These are phyloP conservation scores for Halisarca cf. caerulea DNA, from an alignment of 37 sponge, comb jelly and placozoan species.

Conservation along the genomic window DNA sequence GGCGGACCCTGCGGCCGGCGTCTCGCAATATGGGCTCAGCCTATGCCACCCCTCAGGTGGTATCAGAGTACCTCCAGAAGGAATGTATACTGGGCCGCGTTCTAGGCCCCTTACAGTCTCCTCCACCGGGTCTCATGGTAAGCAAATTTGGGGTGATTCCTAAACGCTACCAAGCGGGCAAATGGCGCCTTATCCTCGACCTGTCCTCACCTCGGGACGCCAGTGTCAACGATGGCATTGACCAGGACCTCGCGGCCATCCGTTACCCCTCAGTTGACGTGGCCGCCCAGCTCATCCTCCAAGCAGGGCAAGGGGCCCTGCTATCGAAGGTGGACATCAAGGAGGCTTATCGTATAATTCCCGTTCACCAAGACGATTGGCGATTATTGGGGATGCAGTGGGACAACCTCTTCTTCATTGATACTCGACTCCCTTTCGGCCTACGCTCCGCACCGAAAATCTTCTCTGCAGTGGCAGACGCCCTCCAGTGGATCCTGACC, in stretches of 20 bases:
- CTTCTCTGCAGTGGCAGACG: constrained; percentile 30
- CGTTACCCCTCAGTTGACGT: too few relatives aligned
- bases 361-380: constrained; percentile 42
- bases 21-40: background rate
- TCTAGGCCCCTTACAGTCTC: background rate
- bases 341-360: constrained; percentile 23
- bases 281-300: background rate
- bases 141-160: constrained; percentile 16
- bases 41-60: constrained; percentile 3
- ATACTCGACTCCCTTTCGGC: constrained; percentile 41
- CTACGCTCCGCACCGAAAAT: constrained; percentile 42
- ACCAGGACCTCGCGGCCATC: too few relatives aligned
- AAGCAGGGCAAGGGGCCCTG: constrained; percentile 21
- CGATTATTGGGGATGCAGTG: constrained; percentile 34
- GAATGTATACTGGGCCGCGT: background rate
- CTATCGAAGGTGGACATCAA: constrained; percentile 39
- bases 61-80: background rate
- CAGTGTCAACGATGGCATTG: background rate
- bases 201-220: background rate
- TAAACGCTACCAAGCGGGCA: background rate
- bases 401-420: constrained; percentile 19
- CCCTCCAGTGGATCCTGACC: constrained; percentile 15
- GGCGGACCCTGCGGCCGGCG: background rate
- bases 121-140: too few relatives aligned
- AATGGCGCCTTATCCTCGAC: constrained; percentile 11